A percentile compares a stretch with the other conserved stretches of the same genome.
Evolutionary conservation across 2,113 vertebrate species (phyloP).

Genomic region (Macroglossus sobrinus): DNA sequence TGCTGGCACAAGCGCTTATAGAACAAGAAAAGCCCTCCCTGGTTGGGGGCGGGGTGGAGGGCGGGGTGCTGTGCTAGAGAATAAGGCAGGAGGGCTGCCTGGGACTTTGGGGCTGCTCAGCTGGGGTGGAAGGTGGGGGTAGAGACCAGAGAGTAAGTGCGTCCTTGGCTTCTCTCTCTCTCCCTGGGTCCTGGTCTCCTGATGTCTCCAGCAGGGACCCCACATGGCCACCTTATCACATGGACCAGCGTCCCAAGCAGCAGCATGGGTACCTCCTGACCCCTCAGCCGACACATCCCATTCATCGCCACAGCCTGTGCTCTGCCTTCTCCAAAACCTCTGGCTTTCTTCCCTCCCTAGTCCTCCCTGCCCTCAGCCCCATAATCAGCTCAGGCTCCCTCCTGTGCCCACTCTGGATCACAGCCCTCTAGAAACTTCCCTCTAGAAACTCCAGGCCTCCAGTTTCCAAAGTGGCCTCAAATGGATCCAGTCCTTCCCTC

Average conservation of each 20-base stretch:
- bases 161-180: no score
- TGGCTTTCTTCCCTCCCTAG: no score
- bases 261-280: neutral
- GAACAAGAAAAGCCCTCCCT: neutral
- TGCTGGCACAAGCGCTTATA: neutral
- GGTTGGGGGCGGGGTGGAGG: neutral
- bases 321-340: neutral
- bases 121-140: no score
- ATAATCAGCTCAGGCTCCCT: neutral
- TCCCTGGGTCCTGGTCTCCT: neutral
- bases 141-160: neutral
- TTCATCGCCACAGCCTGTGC: neutral
- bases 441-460: neutral
- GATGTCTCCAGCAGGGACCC: neutral
- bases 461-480: neutral
- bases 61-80: neutral
- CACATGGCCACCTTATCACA: no score
- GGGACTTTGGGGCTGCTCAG: neutral
- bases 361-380: no score
- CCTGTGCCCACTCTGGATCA: neutral
- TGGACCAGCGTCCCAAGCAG: neutral
- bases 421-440: neutral
- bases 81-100: neutral
- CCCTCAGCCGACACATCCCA: neutral
- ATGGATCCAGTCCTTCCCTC: neutral